These are phyloP conservation scores for Opisthocomus hoazin DNA, from an alignment of 2,113 vertebrate genomes.

Conservation along the genomic window DNA sequence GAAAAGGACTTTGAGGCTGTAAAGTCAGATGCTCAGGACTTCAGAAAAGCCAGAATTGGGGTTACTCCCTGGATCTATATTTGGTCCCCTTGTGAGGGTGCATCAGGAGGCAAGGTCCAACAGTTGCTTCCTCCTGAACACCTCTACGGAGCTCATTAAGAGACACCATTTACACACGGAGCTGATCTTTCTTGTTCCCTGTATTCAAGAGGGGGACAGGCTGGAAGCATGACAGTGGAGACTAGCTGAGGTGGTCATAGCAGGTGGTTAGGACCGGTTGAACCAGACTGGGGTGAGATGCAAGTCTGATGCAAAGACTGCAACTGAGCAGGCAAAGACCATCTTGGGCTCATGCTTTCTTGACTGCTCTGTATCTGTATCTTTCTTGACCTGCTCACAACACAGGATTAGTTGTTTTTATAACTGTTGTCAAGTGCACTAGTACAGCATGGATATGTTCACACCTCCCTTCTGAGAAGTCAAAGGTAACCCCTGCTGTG, in stretches of 20 bases:
- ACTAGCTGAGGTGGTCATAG: not conserved
- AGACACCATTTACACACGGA: not conserved
- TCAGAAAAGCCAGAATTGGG: not conserved
- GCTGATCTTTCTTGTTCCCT: not conserved
- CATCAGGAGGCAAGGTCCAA: not conserved
- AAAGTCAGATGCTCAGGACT: constrained; percentile 25
- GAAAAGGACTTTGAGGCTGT: constrained; percentile 12
- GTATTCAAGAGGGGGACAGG: not conserved
- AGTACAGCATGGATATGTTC: not conserved
- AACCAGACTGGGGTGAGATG: not conserved
- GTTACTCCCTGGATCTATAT: not conserved
- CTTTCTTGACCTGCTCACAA: not conserved
- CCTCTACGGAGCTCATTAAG: not conserved
- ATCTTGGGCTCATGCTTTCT: not conserved
- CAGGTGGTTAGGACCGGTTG: not conserved
- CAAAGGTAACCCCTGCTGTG: not conserved
- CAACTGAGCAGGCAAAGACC: not conserved
- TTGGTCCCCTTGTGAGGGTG: not conserved
- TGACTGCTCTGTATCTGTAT: not conserved
- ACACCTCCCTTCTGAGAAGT: not conserved
- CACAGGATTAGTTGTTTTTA: not conserved
- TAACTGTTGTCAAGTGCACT: not conserved
- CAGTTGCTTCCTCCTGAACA: not conserved
- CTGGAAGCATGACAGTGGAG: not conserved
- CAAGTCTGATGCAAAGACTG: not conserved